phyloP scores from a whole-genome alignment of 2,797 vertebrate species.

The Tenualosa thibaudeaui region DNA sequence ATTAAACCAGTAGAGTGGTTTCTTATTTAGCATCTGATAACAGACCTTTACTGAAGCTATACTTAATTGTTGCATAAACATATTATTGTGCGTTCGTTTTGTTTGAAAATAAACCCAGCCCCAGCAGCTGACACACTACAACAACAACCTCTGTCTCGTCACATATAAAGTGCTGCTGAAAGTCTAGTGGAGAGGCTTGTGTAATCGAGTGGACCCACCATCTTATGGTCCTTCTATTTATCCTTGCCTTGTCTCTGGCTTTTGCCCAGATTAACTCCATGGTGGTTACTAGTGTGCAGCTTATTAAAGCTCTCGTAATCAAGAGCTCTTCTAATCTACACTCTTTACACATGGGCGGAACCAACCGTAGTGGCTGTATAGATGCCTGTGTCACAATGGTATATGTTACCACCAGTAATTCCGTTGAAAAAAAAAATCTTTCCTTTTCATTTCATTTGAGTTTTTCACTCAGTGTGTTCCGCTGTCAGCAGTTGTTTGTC shows the following conservation, averaged over 20 bases:
- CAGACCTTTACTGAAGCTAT: neutral
- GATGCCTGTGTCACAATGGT: neutral
- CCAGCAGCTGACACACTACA: neutral
- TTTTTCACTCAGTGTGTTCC: neutral
- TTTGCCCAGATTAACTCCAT: neutral
- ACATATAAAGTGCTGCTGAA: neutral
- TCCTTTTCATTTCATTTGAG: neutral
- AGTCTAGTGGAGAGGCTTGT: neutral
- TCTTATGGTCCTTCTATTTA: neutral
- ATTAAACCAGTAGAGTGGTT: neutral
- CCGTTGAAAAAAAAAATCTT: neutral
- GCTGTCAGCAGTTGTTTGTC: neutral
- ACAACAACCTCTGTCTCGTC: neutral
- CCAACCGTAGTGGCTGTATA: neutral
- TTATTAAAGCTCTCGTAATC: neutral
- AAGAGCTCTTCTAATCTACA: neutral
- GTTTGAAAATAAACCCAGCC: neutral
- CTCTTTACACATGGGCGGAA: neutral
- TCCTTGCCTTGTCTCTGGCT: neutral
- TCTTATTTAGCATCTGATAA: neutral
- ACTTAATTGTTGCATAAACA: no score
- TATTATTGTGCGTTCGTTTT: neutral
- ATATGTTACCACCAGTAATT: neutral
- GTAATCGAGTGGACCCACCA: slow-evolving; percentile 1
- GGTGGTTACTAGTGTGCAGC: neutral